phyloP scores from a whole-genome alignment of 2,113 vertebrate species.

The Otolemur garnettii region DNA sequence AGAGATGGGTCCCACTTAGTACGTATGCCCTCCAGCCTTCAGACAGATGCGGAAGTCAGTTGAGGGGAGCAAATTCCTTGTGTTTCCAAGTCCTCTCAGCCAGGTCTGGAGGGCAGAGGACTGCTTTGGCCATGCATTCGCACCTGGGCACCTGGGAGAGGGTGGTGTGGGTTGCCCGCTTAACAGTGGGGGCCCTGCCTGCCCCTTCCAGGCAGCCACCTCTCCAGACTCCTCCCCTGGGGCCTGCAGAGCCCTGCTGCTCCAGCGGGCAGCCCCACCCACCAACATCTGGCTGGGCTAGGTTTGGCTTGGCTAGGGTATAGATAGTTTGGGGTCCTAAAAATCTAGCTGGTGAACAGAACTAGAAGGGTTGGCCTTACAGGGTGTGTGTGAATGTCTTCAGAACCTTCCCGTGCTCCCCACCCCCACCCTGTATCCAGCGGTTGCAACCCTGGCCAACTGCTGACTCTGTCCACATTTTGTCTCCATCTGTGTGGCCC shows the following conservation, averaged over 20 bases:
- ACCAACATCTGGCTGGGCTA: conserved; percentile 60
- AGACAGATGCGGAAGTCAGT: not conserved
- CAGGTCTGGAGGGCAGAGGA: not conserved
- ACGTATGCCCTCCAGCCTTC: not conserved
- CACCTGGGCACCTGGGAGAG: not conserved
- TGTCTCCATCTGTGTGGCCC: not conserved
- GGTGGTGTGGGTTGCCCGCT: not conserved
- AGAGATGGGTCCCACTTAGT: not conserved
- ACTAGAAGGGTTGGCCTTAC: not conserved
- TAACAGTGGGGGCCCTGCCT: not conserved
- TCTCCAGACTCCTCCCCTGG: not conserved
- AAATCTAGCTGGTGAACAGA: not conserved
- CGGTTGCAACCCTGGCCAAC: too few relatives aligned
- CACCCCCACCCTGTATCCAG: not conserved
- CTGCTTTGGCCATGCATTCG: not conserved
- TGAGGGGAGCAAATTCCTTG: not conserved
- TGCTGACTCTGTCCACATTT: not conserved
- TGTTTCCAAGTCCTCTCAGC: not conserved
- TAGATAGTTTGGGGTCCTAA: not conserved
- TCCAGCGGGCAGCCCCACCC: conserved; percentile 45
- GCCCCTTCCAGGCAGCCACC: not conserved
- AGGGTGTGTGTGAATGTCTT: not conserved
- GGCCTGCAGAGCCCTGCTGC: not conserved
- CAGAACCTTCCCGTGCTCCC: not conserved
- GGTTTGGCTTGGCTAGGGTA: not conserved